These are phyloP conservation scores for Phortica magna DNA, from an alignment of 2,888 invertebrate genomes.

Conservation along the genomic window DNA sequence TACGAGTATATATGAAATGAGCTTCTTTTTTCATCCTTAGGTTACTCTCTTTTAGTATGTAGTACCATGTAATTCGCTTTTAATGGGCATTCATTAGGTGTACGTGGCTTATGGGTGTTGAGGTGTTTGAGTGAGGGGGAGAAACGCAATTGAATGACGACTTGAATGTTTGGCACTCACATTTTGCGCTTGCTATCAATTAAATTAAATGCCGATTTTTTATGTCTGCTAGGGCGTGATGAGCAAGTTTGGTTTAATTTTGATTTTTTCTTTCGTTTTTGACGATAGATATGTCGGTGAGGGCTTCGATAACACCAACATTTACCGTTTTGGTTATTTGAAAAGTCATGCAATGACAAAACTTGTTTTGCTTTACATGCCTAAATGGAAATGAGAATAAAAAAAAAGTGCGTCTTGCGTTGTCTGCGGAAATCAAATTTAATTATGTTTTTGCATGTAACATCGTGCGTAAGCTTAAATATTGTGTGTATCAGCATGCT, in stretches of 20 bases:
- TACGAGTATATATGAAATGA: not conserved
- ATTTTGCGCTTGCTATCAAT: slow-evolving; percentile 62
- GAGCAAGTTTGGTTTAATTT: slow-evolving; percentile 65
- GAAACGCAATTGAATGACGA: not conserved
- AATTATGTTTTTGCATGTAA: slow-evolving; percentile 74
- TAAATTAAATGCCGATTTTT: slow-evolving; percentile 71
- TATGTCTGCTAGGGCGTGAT: slow-evolving; percentile 40
- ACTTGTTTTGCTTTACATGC: slow-evolving; percentile 63
- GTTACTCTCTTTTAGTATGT: slow-evolving; percentile 15
- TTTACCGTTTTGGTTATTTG: slow-evolving; percentile 3
- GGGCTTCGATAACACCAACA: not conserved
- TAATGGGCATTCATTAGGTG: slow-evolving; percentile 57
- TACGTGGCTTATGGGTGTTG: slow-evolving; percentile 17
- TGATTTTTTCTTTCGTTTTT: slow-evolving; percentile 43
- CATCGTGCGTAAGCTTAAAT: slow-evolving; percentile 7
- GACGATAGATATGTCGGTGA: slow-evolving; percentile 17
- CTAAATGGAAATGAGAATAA: no score
- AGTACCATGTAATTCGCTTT: slow-evolving; percentile 60
- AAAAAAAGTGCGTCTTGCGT: slow-evolving; percentile 48
- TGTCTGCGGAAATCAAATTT: slow-evolving; percentile 68
- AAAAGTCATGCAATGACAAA: slow-evolving; percentile 74
- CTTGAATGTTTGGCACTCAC: not conserved
- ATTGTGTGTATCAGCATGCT: not conserved
- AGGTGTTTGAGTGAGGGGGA: not conserved
- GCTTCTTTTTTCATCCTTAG: not conserved